Evolutionary conservation across 2,113 vertebrate species (phyloP).

Genomic region (Psettodes erumei): DNA sequence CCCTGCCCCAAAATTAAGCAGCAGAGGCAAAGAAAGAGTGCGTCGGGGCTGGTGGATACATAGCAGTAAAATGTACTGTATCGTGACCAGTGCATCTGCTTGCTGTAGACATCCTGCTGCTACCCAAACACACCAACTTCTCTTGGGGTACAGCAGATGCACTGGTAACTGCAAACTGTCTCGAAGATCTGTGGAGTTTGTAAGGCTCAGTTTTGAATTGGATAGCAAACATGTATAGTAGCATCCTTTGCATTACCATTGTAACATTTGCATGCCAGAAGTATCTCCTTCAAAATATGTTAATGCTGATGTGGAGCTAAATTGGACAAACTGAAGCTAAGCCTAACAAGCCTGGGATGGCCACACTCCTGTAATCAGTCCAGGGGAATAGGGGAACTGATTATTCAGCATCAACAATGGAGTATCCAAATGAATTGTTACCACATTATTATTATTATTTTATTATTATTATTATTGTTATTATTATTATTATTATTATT

Average conservation of each 20-base stretch:
- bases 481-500: constrained; percentile 80
- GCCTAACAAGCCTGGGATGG: neutral
- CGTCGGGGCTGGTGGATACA: neutral
- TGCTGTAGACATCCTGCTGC: neutral
- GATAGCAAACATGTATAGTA: constrained; percentile 4
- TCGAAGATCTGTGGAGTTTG: neutral
- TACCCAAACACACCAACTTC: neutral
- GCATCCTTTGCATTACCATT: neutral
- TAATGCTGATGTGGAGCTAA: constrained; percentile 17
- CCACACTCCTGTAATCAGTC: constrained; percentile 13
- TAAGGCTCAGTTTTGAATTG: neutral
- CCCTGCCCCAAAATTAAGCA: neutral
- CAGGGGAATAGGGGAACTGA: neutral
- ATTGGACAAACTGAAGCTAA: constrained; percentile 9
- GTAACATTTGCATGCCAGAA: constrained; percentile 17
- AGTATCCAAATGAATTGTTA: constrained; percentile 59
- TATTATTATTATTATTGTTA: constrained; percentile 68
- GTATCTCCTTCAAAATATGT: neutral
- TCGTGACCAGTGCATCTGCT: constrained; percentile 1
- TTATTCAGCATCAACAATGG: constrained; percentile 49
- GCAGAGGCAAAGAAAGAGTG: neutral
- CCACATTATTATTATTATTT: constrained; percentile 53
- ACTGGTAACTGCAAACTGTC: neutral
- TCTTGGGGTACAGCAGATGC: neutral
- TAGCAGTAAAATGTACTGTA: neutral